Evolutionary conservation across 2,113 vertebrate genomes (phyloP), one percentile per base, ranked within the genome.

Genomic region (Tragelaphus strepsiceros): DNA sequence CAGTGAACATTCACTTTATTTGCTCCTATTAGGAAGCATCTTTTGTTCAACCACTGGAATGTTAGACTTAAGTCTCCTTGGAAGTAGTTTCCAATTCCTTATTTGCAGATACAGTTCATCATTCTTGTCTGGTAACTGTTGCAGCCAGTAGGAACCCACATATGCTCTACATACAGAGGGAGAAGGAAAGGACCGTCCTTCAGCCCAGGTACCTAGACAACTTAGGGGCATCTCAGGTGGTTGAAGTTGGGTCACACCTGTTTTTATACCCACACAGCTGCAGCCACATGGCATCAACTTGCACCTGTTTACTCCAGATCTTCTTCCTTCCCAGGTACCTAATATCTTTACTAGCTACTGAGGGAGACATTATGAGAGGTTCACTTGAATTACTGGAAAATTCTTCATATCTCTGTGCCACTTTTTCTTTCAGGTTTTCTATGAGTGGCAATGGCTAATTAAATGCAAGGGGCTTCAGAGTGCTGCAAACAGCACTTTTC

Each of bases 211-310:
- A 54, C 61, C 9, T 17, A 21, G 46, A 58, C 24, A 67, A 14
- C 7, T 67, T 30, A 15, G 12, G 21, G 80, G 30, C 71, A 0
- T 19, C 28, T 84, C 0, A 21, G 49, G 13, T 51, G 59, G 54
- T 61, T 49, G 71, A 26, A 77, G 39, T 85, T 43, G 59, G 56
- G 32, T 32, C 15, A 26, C 21, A 59, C 30, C 28, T 54, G 26
- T 61, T 28, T 30, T 86, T n/a, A 56, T 85, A n/a, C 9, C 26
- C 28, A 32, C 91, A 19, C 15, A 22, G 56, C 24, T 49, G 53
- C 43, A 93, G 49, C 51, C 26, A 22, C 30, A 6, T 22, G 43
- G 30, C 26, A 28, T 82, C 54, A 35, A 1, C 11, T 30, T 46
- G 22, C 10, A 19, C 28, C 78, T 54, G 17, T 78, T 53, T 28